Percentiles rank a stretch among this genome's conserved stretches.
Evolutionary conservation across 2,888 invertebrate genomes (phyloP).

Genomic region (Eulithis testata): DNA sequence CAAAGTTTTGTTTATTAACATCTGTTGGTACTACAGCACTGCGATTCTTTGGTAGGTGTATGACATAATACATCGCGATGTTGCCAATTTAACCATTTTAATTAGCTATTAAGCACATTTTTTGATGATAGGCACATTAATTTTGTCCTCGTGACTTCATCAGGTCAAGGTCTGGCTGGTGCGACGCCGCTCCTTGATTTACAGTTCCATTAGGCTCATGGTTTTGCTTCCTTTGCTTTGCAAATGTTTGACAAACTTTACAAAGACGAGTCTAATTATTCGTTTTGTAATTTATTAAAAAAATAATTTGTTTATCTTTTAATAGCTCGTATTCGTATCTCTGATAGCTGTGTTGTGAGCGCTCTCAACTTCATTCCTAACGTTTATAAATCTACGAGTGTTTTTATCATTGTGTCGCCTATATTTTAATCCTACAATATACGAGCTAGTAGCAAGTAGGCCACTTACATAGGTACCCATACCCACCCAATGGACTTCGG

Average conservation of each 20-base stretch:
- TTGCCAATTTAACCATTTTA: slow-evolving; percentile 2
- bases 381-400: no score
- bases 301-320: neutral
- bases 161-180: slow-evolving; percentile 71
- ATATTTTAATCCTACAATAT: no score
- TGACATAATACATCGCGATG: slow-evolving; percentile 3
- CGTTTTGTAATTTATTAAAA: neutral
- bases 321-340: neutral
- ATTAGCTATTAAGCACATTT: neutral
- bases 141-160: slow-evolving; percentile 46
- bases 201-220: slow-evolving; percentile 70
- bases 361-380: no score
- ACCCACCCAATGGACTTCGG: no score
- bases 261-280: slow-evolving; percentile 12
- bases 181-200: slow-evolving; percentile 72
- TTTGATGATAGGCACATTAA: slow-evolving; percentile 21
- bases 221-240: slow-evolving; percentile 46
- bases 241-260: slow-evolving; percentile 10
- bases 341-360: no score
- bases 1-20: neutral
- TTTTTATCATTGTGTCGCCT: no score
- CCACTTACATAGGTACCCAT: no score
- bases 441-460: no score
- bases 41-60: neutral
- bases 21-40: neutral